These are phyloP conservation scores for Danaus chrysippus DNA, from an alignment of 2,888 invertebrate species.

Conservation along the genomic window DNA sequence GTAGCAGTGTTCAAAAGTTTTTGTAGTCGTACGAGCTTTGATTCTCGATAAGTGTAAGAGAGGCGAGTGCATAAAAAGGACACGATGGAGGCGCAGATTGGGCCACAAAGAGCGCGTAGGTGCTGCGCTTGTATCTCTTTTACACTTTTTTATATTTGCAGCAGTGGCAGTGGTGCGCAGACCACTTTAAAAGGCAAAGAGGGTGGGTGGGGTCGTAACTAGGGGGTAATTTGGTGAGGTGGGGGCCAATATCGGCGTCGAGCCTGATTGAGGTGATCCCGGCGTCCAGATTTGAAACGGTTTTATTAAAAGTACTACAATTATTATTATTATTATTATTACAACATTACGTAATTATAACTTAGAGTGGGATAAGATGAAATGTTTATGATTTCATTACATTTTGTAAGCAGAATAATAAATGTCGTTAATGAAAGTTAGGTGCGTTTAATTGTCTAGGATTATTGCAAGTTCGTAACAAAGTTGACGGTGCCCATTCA, in stretches of 20 bases:
- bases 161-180: slow-evolving; percentile 73
- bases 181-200: slow-evolving; percentile 77
- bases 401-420: no score
- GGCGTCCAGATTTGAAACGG: slow-evolving; percentile 66
- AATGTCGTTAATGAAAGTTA: no score
- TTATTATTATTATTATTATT: not conserved
- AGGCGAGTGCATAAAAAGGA: slow-evolving; percentile 71
- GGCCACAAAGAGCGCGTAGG: slow-evolving; percentile 78
- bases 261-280: slow-evolving; percentile 76
- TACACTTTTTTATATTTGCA: slow-evolving; percentile 75
- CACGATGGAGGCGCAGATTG: slow-evolving; percentile 74
- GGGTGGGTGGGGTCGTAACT: slow-evolving; percentile 72
- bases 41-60: slow-evolving; percentile 75
- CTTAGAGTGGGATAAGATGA: not conserved
- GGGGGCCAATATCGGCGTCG: slow-evolving; percentile 75
- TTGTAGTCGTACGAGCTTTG: slow-evolving; percentile 64
- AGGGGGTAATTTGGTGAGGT: slow-evolving; percentile 77
- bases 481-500: slow-evolving; percentile 34
- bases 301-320: slow-evolving; percentile 35
- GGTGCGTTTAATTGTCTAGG: no score
- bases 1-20: slow-evolving; percentile 69
- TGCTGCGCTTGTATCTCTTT: slow-evolving; percentile 68
- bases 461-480: not conserved
- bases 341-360: not conserved
- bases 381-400: not conserved